These are phyloP conservation scores for Cydia pomonella DNA, from an alignment of 1,140 invertebrate genomes.

Conservation along the genomic window DNA sequence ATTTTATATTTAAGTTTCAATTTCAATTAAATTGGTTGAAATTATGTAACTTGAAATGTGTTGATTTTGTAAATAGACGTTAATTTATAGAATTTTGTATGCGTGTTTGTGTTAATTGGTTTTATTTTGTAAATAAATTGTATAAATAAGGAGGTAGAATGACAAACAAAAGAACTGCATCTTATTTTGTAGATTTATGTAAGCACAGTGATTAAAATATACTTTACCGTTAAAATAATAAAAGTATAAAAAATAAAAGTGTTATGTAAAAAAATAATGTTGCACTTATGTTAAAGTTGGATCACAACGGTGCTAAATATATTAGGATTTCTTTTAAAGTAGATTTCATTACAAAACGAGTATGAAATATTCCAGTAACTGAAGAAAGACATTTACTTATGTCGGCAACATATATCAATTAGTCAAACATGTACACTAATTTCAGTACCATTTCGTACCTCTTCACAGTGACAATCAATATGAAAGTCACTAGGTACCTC, in stretches of 20 bases:
- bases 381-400: not conserved
- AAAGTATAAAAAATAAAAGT: not conserved
- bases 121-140: constrained; percentile 41
- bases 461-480: no score
- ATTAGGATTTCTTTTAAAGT: constrained; percentile 38
- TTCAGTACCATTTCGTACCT: no score
- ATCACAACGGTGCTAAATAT: constrained; percentile 53
- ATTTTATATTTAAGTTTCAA: constrained; percentile 54
- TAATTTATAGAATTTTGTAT: constrained; percentile 72
- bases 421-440: no score
- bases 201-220: not conserved
- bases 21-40: constrained; percentile 53
- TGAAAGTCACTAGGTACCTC: no score
- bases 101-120: constrained; percentile 34
- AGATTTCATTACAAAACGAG: not conserved
- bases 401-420: no score
- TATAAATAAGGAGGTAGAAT: constrained; percentile 15
- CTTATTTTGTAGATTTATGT: constrained; percentile 18
- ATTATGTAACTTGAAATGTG: constrained; percentile 54
- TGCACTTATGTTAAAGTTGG: constrained; percentile 38
- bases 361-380: not conserved
- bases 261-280: constrained; percentile 36
- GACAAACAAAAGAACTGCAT: constrained; percentile 29
- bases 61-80: constrained; percentile 68
- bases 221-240: constrained; percentile 10